These are phyloP conservation scores for Leptatherina wallacei DNA, from an alignment of 2,797 vertebrate genomes.

Conservation along the genomic window DNA sequence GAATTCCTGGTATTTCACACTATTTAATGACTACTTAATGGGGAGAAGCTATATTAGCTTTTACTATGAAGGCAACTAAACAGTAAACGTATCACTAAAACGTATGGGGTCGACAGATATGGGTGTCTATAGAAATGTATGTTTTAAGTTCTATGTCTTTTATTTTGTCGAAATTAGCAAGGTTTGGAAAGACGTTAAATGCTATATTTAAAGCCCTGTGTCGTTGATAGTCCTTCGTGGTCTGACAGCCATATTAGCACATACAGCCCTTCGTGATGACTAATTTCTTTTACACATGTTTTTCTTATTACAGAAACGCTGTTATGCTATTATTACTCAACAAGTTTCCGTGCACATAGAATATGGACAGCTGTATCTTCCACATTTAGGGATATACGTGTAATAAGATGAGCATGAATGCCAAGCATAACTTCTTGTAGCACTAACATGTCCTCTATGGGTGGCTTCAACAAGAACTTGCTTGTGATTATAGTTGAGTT, in stretches of 20 bases:
- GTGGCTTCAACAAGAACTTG: neutral
- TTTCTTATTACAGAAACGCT: neutral
- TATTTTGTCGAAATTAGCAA: neutral
- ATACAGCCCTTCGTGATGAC: neutral
- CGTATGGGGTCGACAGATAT: neutral
- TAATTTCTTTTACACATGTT: neutral
- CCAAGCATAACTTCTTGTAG: neutral
- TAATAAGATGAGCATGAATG: neutral
- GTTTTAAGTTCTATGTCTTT: neutral
- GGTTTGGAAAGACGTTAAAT: neutral
- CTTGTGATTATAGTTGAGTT: too few species aligned
- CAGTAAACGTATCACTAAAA: neutral
- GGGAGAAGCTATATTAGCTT: constrained; percentile 3
- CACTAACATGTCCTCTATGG: neutral
- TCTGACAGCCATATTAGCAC: neutral
- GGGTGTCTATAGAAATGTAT: fast-evolving
- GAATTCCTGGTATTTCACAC: neutral
- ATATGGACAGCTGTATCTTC: neutral
- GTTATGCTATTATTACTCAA: neutral
- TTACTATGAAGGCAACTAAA: constrained; percentile 29
- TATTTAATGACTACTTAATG: neutral
- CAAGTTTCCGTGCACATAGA: neutral
- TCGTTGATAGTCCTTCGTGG: neutral
- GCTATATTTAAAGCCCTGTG: neutral
- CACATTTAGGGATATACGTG: neutral